Base-by-base conservation (phyloP, 2,113 vertebrate genomes). In the Muntiacus muntjak region DNA sequence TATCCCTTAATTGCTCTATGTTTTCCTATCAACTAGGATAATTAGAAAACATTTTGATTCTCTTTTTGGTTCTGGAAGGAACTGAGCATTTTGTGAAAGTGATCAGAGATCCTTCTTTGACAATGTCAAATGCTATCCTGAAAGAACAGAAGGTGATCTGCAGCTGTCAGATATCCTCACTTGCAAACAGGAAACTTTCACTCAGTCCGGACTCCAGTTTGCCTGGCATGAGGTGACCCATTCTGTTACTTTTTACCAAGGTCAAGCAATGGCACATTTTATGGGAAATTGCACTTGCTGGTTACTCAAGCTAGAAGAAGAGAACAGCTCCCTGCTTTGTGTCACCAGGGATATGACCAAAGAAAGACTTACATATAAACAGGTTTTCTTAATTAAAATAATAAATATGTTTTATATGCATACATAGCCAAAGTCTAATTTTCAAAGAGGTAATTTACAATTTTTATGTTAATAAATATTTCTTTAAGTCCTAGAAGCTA, bases 261-360 rank as follows among this genome's bases (percentile, higher is more conserved):
- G 95, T 98, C 95, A 96, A 98, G 5, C 92, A 97, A 40, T 81
- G 82, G 43, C 98, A 10, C 9, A 93, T 76, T 98, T 98, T 95
- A 97, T 98, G 98, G 98, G 98, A 78, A 98, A 85, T 1, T 98
- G 97, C 54, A 97, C 93, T 54, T 98, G 97, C 45, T 98, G 94
- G 11, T 95, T 98, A 40, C 97, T 96, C n/a, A 98, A 96, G 30
- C 71, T 98, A 5, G 98, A 95, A 0, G 62, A 97, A 8, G 62
- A 2, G 40, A 96, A 88, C 83, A 97, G 89, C n/a, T 97, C 88
- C 0, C 87, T 98, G 94, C 67, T 97, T 45, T 97, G 89, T 25
- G 98, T 98, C 98, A 98, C 98, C 0, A 98, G 97, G 87, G 98
- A 98, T 92, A 97, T 96, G 0, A 97, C 97, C 76, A 98, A 98